Evolutionary conservation across 2,797 vertebrate species (phyloP).

Genomic region (Notoglanidium macrostoma): DNA sequence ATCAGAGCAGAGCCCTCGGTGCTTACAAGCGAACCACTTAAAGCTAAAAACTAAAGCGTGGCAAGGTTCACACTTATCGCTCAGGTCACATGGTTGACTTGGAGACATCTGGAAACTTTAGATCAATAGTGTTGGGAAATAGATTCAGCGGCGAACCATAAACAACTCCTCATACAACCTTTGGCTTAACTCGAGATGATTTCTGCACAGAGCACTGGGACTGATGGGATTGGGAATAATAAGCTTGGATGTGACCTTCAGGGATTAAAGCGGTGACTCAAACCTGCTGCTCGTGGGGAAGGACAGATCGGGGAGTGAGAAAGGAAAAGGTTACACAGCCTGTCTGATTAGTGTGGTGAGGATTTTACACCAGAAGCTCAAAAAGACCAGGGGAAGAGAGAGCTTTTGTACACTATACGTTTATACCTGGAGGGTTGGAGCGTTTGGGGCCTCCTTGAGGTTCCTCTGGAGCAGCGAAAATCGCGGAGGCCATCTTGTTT

Average conservation of each 20-base stretch:
- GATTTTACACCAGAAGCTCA: slow-evolving; percentile 54
- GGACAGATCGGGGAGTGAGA: background rate
- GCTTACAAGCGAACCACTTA: slow-evolving; percentile 19
- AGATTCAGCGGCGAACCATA: background rate
- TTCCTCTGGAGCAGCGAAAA: slow-evolving; percentile 84
- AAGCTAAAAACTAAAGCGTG: background rate
- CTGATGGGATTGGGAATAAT: background rate
- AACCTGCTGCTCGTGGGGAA: background rate
- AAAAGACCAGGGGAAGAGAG: background rate
- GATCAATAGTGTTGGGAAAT: background rate
- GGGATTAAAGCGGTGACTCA: slow-evolving; percentile 2
- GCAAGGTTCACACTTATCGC: background rate
- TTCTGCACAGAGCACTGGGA: background rate
- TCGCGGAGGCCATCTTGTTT: slow-evolving; percentile 87
- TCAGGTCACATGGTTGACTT: slow-evolving; percentile 17
- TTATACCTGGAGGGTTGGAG: slow-evolving; percentile 91
- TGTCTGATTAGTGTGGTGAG: slow-evolving; percentile 30
- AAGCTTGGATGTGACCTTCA: background rate
- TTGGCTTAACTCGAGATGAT: slow-evolving; percentile 4
- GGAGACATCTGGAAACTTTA: background rate
- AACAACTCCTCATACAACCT: background rate
- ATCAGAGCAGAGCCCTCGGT: slow-evolving; percentile 12
- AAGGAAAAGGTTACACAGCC: background rate
- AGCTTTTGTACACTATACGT: background rate
- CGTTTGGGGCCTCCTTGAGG: slow-evolving; percentile 78